Evolutionary conservation across 2,888 invertebrate genomes (phyloP), one percentile per base, ranked within the genome.

Genomic region (Iphiclides podalirius): DNA sequence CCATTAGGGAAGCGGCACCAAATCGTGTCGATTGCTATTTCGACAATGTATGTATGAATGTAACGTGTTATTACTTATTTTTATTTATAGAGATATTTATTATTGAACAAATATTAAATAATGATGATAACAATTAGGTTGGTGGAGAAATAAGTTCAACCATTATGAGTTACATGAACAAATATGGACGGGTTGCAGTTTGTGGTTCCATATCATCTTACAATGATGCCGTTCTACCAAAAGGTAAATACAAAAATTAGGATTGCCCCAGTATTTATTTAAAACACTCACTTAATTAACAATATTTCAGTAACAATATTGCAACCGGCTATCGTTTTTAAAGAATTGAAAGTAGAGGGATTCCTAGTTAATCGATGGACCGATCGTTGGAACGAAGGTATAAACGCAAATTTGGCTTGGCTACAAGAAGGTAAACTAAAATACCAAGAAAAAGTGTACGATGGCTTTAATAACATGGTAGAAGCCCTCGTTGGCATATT

Each of bases 401-500:
- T 93, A 17, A 66, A 83, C 17, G 90, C 92, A 57, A 93, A 94
- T 73, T 62, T 90, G n/a, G 72, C 89, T 50, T 93, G 92, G 92
- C 76, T 94, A 50, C 75, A 79, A 39, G 91, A 93, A 80, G 94
- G 94, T 33, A 94, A 94, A 76, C 63, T 95, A 8, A 91, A 92
- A 63, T 92, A 92, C 66, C 84, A 85, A 54, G 95, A 95, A 74
- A 93, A 93, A 37, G 67, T 92, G 1, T 93, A 93, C 1, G 79
- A 92, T 52, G 94, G 94, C 1, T 94, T 95, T 73, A 93, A 94
- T 55, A 93, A 93, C 60, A 92, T 93, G 90, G 92, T 93, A 1
- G 86, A 92, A 39, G 94, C 94, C 26, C 91, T 94, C 52, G 83
- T 91, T 45, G 92, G 91, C 9, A 88, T 94, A 69, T 74, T 90